Evolutionary conservation across 2,888 invertebrate species (phyloP), one percentile per base, ranked within the genome.

Genomic region (Ypsolopha sequella): DNA sequence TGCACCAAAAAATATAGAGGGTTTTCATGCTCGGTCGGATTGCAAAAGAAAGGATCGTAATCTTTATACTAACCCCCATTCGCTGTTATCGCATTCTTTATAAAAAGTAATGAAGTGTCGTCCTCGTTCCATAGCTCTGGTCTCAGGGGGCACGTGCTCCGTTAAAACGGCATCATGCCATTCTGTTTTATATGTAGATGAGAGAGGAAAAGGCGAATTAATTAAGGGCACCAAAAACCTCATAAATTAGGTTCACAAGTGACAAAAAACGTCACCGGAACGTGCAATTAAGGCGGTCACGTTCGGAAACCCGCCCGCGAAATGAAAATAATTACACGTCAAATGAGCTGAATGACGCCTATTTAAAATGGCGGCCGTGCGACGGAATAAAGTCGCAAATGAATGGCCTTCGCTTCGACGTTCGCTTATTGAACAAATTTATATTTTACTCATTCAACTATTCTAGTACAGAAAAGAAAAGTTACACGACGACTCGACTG

Each of bases 241-340:
- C 61, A 67, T 68, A 70, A 72, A 75, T 73, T 66, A 66, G 61
- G 64, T 67, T 65, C 62, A 60, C 55, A 57, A 65, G 58, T 64
- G 65, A 70, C 70, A 70, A 75, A 73, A 73, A 72, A 68, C 58
- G 56, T 61, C 60, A 58, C 54, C 53, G 55, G 54, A 60, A 59
- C 58, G 56, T 41, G 48, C 41, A 43, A 45, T 51, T 51, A 44
- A 11, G 38, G 55, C 55, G 56, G 62, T 64, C 66, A 68, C 70
- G 66, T 70, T 70, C 65, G 10, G 62, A 60, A 75, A 70, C 70
- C 64, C 66, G 66, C 70, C 63, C 62, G 63, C 59, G 66, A 67
- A 76, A 75, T 68, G 71, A 71, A 75, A 80, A 78, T 80, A 76
- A 80, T 78, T 76, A 75, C 69, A 71, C 63, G 75, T 75, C 76